Base-by-base conservation (phyloP, 2,797 vertebrate species). In the Melanotaenia nigrans region DNA sequence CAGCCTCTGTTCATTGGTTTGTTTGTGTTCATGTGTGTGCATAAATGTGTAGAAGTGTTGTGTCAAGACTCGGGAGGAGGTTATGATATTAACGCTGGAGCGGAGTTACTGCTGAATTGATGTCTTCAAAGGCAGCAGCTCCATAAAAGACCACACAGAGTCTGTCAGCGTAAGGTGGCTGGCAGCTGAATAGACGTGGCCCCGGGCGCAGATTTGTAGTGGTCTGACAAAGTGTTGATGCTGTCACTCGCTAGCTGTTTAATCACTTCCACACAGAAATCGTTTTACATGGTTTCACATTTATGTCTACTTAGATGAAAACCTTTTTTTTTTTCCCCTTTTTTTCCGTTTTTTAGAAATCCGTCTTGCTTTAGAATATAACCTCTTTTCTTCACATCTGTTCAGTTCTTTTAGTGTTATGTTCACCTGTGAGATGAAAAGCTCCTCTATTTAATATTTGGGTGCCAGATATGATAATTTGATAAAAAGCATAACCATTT, bases 181-280 rank as follows among this genome's bases (percentile, higher is more conserved):
- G 73, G 79, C 80, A 79, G 82, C 68, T 73, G 70, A 78, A 62
- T 32, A 61, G 81, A 82, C 25, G 73, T 71, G 67, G 85, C 88
- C 81, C 61, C 36, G 11, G 90, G 89, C 73, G 0, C 59, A 73
- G 81, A 83, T 84, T 79, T 83, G 65, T 51, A 73, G 70, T 77
- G 77, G 81, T 77, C 82, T 85, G 78, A 88, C 90, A 82, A 82
- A 85, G 81, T 87, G 85, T 73, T 71, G 68, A 71, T 5, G 61
- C 63, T 67, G 74, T 68, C 61, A 30, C 63, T 86, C 72, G 28
- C 30, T 63, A 38, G 22, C 47, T 35, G 42, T 54, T 65, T 59
- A 16, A 33, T 76, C 60, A 3, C 59, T 69, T 38, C 66, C 65
- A n/a, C 20, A 7, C 22, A 57, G 65, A 79, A 66, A 65, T 53